These are phyloP conservation scores for Crotalus horridus DNA, from an alignment of 2,113 vertebrate genomes.

Conservation along the genomic window DNA sequence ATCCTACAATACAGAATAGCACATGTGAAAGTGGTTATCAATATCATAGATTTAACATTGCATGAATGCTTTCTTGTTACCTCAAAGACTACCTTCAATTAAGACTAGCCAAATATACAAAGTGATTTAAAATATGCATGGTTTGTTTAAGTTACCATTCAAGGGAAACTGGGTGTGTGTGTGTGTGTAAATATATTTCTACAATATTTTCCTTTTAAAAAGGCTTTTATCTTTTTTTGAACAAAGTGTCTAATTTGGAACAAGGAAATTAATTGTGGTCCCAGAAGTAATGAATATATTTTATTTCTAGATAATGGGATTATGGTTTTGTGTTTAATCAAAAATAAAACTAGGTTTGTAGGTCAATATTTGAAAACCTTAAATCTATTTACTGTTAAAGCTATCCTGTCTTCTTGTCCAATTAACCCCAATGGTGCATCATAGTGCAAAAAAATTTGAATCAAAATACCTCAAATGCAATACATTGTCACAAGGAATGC, in stretches of 20 bases:
- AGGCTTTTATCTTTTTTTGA: background rate
- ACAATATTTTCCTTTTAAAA: background rate
- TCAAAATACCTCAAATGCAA: background rate
- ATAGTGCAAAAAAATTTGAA: background rate
- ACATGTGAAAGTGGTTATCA: background rate
- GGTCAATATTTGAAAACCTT: background rate
- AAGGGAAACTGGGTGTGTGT: background rate
- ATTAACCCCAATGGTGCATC: background rate
- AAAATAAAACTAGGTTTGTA: background rate
- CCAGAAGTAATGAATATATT: background rate
- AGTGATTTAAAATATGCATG: too few species aligned
- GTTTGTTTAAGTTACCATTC: too few species aligned
- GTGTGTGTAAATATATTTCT: background rate
- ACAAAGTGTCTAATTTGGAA: background rate
- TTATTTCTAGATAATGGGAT: background rate
- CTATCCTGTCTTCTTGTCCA: background rate
- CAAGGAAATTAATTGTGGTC: background rate
- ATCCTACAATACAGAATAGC: background rate
- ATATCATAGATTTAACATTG: too few species aligned
- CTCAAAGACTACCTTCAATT: too few species aligned
- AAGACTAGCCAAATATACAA: too few species aligned
- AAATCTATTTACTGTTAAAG: background rate
- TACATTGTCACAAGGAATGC: background rate
- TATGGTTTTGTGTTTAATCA: background rate
- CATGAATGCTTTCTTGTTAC: too few species aligned